Evolutionary conservation across 2,797 vertebrate genomes (phyloP).

Genomic region (Anabacerthia variegaticeps): DNA sequence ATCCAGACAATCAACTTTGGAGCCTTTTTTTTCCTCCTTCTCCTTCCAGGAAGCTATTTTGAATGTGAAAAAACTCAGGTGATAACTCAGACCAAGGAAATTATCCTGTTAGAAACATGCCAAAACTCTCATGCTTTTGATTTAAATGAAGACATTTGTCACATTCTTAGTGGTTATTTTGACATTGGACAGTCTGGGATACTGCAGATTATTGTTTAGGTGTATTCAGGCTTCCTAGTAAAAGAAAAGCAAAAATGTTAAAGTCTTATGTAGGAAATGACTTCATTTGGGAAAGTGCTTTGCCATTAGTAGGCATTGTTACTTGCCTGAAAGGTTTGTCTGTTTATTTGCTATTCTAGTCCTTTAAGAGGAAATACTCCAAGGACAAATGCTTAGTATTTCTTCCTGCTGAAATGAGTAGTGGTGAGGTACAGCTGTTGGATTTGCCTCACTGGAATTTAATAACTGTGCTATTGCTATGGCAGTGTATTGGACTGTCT

Average conservation of each 20-base stretch:
- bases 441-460: background rate
- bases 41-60: background rate
- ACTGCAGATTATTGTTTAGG: background rate
- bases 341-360: background rate
- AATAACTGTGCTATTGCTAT: background rate
- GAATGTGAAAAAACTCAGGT: background rate
- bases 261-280: background rate
- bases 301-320: background rate
- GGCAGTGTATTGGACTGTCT: background rate
- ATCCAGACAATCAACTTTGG: background rate
- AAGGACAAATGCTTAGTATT: background rate
- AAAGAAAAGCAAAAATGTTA: background rate
- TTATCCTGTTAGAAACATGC: background rate
- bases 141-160: background rate
- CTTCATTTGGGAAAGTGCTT: background rate
- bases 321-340: background rate
- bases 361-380: background rate
- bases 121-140: background rate
- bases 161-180: background rate
- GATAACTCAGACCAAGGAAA: background rate
- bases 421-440: background rate
- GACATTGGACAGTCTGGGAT: background rate
- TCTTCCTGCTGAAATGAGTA: background rate
- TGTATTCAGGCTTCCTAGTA: background rate
- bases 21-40: background rate